Percentiles rank a stretch among this genome's conserved stretches.
phyloP scores from a whole-genome alignment of 2,797 vertebrate species.

The Paramormyrops hopkinsi region DNA sequence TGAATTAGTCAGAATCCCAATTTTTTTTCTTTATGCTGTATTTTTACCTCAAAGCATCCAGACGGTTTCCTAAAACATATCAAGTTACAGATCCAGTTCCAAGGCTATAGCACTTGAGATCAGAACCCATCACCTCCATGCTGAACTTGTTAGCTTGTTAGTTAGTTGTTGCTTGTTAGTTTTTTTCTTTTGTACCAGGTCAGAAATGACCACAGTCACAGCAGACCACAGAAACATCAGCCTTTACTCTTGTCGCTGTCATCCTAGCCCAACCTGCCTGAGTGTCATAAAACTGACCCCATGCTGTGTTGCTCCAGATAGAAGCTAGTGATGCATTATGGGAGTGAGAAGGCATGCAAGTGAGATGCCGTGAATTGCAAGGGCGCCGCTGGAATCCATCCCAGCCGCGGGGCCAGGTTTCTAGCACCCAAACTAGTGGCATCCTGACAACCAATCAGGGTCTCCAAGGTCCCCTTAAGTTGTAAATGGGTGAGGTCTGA shows the following conservation, averaged over 20 bases:
- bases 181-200: neutral
- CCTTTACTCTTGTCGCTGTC: neutral
- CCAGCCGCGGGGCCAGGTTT: neutral
- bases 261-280: neutral
- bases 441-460: neutral
- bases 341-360: slow-evolving; percentile 1
- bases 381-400: neutral
- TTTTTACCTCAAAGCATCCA: neutral
- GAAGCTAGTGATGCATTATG: neutral
- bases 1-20: neutral
- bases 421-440: neutral
- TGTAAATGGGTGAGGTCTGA: neutral
- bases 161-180: neutral
- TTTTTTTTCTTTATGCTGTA: neutral
- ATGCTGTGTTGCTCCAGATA: neutral
- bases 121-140: neutral
- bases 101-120: neutral
- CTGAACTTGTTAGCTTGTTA: neutral
- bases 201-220: neutral
- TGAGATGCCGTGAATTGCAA: neutral
- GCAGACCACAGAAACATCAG: neutral
- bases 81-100: neutral
- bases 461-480: neutral
- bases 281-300: slow-evolving; percentile 1
- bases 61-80: neutral